Conservation (phyloP, 2,113 vertebrate genomes). For the Peucedramus taeniatus region DNA sequence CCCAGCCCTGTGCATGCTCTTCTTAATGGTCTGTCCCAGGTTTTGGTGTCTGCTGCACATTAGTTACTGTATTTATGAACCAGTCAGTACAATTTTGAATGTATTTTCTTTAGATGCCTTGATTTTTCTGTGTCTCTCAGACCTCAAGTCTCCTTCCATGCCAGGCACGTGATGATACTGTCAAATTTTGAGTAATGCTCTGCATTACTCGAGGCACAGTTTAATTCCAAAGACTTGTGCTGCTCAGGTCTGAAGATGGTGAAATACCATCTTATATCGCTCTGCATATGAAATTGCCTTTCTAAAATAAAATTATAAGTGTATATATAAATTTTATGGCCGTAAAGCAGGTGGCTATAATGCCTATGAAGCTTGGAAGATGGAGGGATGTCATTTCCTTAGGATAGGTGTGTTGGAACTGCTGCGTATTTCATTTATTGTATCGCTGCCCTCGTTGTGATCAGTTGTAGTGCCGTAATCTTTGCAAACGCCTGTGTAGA, state of each 20-base stretch:
- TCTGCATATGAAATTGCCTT: neutral
- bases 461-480: neutral
- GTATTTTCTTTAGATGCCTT: neutral
- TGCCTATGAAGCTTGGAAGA: neutral
- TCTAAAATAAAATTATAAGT: neutral
- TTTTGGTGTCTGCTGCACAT: neutral
- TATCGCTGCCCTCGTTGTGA: neutral
- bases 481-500: neutral
- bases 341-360: neutral
- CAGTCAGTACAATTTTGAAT: neutral
- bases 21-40: neutral
- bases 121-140: neutral
- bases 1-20: fast-evolving
- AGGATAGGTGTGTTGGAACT: neutral
- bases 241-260: neutral
- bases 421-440: neutral
- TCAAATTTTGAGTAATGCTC: neutral
- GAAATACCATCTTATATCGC: neutral
- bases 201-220: neutral
- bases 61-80: neutral
- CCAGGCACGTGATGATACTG: neutral
- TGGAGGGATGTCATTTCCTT: neutral
- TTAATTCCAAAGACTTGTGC: neutral
- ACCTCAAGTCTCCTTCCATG: neutral
- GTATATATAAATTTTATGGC: neutral